Base-by-base conservation (phyloP, 2,113 vertebrate genomes). In the Lota lota region DNA sequence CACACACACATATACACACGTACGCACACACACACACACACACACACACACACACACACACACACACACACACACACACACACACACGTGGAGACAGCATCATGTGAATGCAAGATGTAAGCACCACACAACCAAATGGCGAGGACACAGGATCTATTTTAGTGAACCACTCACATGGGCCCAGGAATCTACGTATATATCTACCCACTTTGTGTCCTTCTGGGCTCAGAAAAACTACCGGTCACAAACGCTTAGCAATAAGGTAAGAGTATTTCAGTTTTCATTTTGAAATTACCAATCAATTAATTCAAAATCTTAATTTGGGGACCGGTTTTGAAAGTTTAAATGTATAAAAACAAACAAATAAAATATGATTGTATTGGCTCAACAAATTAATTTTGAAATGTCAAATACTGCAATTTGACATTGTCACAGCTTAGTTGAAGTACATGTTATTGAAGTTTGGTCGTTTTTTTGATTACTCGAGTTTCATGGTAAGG, bases 91-190 rank as follows among this genome's bases (percentile, higher is more conserved):
- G 72, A 67, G 61, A 74, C 77, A 57, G 67, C 40, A 47, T 47
- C 40, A 47, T 47, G 40, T 47, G 40, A 47, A 11, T 63, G 72
- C 28, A 33, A 20, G 70, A 79, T 72, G 67, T 66, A 40, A 60
- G 24, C 67, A 78, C 77, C 53, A 19, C 56, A 15, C 63, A 1
- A 19, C 66, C 80, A 80, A 88, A 86, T 85, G 80, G 79, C 64
- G 82, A 78, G 77, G 76, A 79, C 77, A 80, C 70, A 54, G 40
- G 47, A 73, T 83, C 88, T 90, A 90, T 90, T 90, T 90, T 88
- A 80, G 88, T 83, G 73, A 88, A 74, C 84, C 85, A 84, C 85
- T 90, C 87, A 89, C 85, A 86, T 75, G 84, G 69, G 83, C 59
- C 12, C 72, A 51, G 28, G 79, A 85, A 81, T 89, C 86, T 83